These are phyloP conservation scores for Opisthograptis luteolata DNA, from an alignment of 2,888 invertebrate species.

Conservation along the genomic window DNA sequence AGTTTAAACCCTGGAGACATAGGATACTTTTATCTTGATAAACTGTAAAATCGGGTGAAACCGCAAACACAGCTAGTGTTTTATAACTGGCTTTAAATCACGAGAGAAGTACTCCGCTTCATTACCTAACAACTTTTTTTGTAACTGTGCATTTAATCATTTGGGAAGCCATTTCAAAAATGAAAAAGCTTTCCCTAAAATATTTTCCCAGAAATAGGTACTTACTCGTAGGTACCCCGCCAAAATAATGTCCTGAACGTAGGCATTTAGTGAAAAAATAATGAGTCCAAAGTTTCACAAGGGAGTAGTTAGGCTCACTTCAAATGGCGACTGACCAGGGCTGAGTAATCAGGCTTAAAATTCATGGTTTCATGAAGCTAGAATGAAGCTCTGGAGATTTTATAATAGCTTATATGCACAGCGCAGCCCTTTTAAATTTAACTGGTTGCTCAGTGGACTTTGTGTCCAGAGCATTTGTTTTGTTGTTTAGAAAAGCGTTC, in stretches of 20 bases:
- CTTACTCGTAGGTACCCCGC: conserved; percentile 3
- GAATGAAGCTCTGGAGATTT: conserved; percentile 36
- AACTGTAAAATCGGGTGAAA: too few relatives aligned
- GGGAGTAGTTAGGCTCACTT: conserved; percentile 50
- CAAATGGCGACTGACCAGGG: conserved; percentile 47
- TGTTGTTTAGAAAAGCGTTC: too few relatives aligned
- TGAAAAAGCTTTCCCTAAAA: background rate
- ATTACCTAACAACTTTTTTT: background rate
- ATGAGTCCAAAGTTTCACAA: conserved; percentile 41
- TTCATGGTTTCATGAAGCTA: conserved; percentile 47
- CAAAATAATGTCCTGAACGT: conserved; percentile 17
- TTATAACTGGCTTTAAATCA: too few relatives aligned
- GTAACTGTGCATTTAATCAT: background rate
- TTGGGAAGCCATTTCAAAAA: background rate
- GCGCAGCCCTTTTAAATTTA: conserved; percentile 21
- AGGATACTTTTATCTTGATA: too few relatives aligned
- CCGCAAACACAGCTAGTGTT: too few relatives aligned
- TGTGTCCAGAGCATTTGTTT: conserved; percentile 7
- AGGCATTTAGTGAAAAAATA: conserved; percentile 28
- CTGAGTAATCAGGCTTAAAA: conserved; percentile 53
- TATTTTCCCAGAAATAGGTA: conserved; percentile 5
- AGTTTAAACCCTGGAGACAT: too few relatives aligned
- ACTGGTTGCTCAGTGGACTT: conserved; percentile 11
- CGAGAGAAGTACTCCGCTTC: background rate
- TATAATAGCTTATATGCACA: conserved; percentile 28